Evolutionary conservation across 35 echinoderm and acorn worm genomes (phyloP), one percentile per base, ranked within the genome.

Genomic region (Apostichopus californicus): DNA sequence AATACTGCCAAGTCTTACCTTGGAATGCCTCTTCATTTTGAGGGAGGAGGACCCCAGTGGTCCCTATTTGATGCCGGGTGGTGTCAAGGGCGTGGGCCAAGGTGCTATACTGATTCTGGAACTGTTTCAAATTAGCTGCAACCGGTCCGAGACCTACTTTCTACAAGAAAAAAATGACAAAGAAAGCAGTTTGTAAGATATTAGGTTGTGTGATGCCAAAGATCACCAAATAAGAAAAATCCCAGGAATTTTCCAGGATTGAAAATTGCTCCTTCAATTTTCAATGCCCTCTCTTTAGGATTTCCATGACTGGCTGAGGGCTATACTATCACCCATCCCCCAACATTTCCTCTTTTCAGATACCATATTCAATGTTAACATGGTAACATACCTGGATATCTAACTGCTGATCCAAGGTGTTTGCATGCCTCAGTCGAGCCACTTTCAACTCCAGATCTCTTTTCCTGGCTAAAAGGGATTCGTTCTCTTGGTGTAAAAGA

Each of bases 41-140:
- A 66, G 93, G 92, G 11, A 93, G 52, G 58, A 91, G 73, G 21
- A 97, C 93, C 9, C 96, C 94, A 11, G 77, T 83, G 1, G 65
- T 77, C 5, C 85, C 53, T 53, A 95, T 90, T 57, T 98, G 97
- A 55, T 98, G 97, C 91, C 97, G 94, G 9, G 97, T 98, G 14
- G 94, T 96, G 68, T 98, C 97, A 85, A 98, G 86, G 13, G 93
- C 94, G 56, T 94, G 86, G 23, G 95, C 95, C 70, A 96, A 73
- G 79, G 94, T 96, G 24, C 93, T 96, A 83, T 96, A 94, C 71
- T 98, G 79, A 52, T 92, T 75, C 63, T 95, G 94, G 77, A 94
- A 94, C 77, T 93, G 91, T 26, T 90, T 73, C 56, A 93, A 84
- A 59, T 93, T 79, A 60, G 94, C 87, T 26, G 89, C 89, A 24